Evolutionary conservation across 2,888 invertebrate genomes (phyloP).

Genomic region (Agriopis aurantiaria): DNA sequence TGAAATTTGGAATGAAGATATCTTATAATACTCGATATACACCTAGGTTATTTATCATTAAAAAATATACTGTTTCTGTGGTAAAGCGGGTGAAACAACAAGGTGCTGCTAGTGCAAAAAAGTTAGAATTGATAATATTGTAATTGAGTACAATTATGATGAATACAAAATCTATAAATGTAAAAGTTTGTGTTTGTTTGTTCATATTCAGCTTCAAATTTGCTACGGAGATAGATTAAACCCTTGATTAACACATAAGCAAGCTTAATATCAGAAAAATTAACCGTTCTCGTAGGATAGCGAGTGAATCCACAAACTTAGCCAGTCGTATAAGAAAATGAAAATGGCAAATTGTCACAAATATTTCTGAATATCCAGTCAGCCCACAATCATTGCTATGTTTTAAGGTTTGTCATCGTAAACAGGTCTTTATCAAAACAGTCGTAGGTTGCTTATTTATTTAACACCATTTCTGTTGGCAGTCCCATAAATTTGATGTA

Average conservation of each 20-base stretch:
- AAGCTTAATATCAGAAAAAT: too few relatives aligned
- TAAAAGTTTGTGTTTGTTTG: neutral
- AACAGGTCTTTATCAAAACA: constrained; percentile 15
- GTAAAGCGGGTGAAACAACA: too few relatives aligned
- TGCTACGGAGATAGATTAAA: too few relatives aligned
- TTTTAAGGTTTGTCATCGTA: constrained; percentile 10
- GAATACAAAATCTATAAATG: neutral
- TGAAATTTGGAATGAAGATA: too few relatives aligned
- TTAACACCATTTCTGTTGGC: constrained; percentile 10
- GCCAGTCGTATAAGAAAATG: neutral
- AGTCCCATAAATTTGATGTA: constrained; percentile 12
- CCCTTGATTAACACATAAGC: too few relatives aligned
- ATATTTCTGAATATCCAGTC: constrained; percentile 6
- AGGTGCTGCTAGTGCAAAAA: too few relatives aligned
- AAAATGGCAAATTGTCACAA: constrained; percentile 9
- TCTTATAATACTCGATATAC: too few relatives aligned
- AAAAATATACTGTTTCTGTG: too few relatives aligned
- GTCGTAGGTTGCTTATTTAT: constrained; percentile 23
- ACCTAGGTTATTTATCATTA: too few relatives aligned
- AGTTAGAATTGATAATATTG: neutral
- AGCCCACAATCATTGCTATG: constrained; percentile 15
- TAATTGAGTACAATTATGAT: neutral
- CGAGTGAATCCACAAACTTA: too few relatives aligned
- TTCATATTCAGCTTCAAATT: too few relatives aligned
- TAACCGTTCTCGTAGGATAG: neutral